Evolutionary conservation across 1,140 invertebrate genomes (phyloP).

Genomic region (Apis dorsata): DNA sequence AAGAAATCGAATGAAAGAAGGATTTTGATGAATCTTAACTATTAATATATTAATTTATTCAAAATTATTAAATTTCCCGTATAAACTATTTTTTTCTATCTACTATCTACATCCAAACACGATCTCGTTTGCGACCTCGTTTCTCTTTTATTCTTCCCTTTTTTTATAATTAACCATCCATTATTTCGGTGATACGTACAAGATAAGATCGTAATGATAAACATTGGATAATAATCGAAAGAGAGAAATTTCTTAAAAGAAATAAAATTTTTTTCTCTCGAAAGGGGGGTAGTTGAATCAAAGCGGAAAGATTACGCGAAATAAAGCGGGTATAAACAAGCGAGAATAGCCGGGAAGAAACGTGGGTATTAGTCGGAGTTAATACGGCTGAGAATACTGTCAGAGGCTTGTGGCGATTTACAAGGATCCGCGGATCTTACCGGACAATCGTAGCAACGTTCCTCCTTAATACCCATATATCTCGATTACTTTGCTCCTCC

Average conservation of each 20-base stretch:
- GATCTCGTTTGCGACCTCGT: conserved; percentile 32
- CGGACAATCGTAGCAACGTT: conserved; percentile 56
- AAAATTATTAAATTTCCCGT: not conserved
- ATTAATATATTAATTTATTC: not conserved
- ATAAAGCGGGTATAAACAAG: not conserved
- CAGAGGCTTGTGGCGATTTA: conserved; percentile 64
- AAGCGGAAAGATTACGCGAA: not conserved
- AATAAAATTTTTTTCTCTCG: no score
- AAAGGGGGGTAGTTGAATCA: not conserved
- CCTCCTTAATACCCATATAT: conserved; percentile 62
- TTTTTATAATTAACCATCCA: conserved; percentile 49
- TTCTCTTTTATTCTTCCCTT: not conserved
- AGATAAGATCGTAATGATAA: not conserved
- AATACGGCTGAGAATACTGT: conserved; percentile 54
- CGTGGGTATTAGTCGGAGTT: conserved; percentile 59
- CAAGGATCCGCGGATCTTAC: conserved; percentile 59
- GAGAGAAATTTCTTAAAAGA: no score
- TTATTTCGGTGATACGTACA: not conserved
- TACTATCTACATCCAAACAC: not conserved
- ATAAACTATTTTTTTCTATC: not conserved
- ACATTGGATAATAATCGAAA: not conserved
- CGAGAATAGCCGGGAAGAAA: not conserved
- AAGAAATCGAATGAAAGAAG: no score
- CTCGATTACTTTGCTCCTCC: conserved; percentile 36
- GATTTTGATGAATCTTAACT: not conserved